Base-by-base conservation (phyloP, 1,140 invertebrate species). In the Zelostemma sp. region DNA sequence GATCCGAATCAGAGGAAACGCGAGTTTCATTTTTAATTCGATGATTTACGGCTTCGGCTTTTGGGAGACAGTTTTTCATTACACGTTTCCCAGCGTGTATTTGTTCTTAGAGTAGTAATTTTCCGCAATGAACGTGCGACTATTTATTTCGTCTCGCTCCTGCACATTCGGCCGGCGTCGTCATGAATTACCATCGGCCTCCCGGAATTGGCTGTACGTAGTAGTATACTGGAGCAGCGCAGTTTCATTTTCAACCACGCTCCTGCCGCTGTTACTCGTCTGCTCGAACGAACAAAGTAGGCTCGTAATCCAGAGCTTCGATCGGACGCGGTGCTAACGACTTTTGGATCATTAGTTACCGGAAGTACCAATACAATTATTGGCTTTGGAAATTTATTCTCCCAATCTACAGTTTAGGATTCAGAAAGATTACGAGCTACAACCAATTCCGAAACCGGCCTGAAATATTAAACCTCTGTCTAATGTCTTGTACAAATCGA, bases 311-410 rank as follows among this genome's bases (percentile, higher is more conserved):
- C 69, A 66, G 33, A 35, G 78, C 73, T 76, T 73, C 68, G 74
- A 75, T 71, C 69, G 67, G 72, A 72, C 75, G 63, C 76, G 50
- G 76, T 66, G 78, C 61, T 85, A 85, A 85, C 81, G 80, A 84
- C 82, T 85, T 83, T 84, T 80, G 78, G 82, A 85, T 84, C 83
- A 84, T 85, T 85, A 85, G 81, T 85, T 85, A 85, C 81, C 74
- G 82, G 80, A 84, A 85, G 78, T 84, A 84, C 83, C 82, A 80
- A 84, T 84, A 84, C 83, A 84, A 84, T 85, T 84, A 85, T 84
- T 78, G 80, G 76, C 47, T 61, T 33, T 46, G 60, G 70, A 83
- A 81, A 84, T 84, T 85, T 85, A 85, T 85, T 84, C 80, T 74
- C 70, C 79, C 80, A 85, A 85, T 85, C 79, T 82, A 63, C 51